Evolutionary conservation across 2,888 invertebrate species (phyloP).

Genomic region (Eristalis arbustorum): DNA sequence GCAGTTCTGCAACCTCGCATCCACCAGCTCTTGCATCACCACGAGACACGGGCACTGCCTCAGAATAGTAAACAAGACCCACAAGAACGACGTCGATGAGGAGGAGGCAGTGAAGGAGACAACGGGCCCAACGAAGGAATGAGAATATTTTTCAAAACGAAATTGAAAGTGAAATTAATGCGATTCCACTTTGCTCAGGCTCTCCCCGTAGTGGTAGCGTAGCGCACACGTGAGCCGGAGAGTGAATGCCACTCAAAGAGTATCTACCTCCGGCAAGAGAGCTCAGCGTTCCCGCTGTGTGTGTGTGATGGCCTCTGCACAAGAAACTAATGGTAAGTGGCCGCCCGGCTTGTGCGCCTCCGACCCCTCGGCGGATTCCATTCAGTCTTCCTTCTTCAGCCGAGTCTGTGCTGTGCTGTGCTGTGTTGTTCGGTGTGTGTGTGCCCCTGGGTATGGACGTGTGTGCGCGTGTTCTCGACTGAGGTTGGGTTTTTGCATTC

Average conservation of each 20-base stretch:
- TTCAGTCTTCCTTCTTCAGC: neutral
- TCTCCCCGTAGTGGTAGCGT: neutral
- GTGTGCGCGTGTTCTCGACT: neutral
- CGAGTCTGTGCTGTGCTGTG: neutral
- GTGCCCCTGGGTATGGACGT: neutral
- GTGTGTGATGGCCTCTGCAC: conserved; percentile 35
- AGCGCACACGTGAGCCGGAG: conserved; percentile 14
- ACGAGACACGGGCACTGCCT: neutral
- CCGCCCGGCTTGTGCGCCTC: neutral
- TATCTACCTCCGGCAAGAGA: neutral
- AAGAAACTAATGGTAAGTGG: conserved; percentile 48
- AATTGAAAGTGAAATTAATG: conserved; percentile 68
- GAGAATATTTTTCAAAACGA: conserved; percentile 44
- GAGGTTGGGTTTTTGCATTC: conserved; percentile 50
- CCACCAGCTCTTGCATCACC: neutral
- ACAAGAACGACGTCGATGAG: neutral
- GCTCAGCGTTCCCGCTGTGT: neutral
- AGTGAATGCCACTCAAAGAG: neutral
- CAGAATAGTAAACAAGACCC: neutral
- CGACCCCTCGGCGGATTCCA: neutral
- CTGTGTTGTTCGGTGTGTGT: neutral
- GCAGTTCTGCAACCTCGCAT: neutral
- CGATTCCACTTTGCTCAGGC: conserved; percentile 32
- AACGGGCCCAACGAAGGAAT: conserved; percentile 7
- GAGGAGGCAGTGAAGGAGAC: conserved; percentile 5